These are phyloP conservation scores for Camponotus pennsylvanicus DNA, from an alignment of 1,140 invertebrate genomes.

Conservation along the genomic window DNA sequence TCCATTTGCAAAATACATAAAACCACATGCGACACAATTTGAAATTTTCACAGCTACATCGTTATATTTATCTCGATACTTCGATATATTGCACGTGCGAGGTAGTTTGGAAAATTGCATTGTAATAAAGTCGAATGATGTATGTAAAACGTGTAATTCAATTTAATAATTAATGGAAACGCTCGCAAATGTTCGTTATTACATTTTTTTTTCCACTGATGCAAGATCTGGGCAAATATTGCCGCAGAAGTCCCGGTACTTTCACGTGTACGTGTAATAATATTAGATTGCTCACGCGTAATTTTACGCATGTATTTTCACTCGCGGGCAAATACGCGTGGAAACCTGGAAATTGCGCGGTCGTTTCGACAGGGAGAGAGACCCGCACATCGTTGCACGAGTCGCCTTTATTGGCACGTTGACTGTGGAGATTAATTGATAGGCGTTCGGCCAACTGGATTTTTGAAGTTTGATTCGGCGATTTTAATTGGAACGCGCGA, in stretches of 20 bases:
- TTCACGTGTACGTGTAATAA: not conserved
- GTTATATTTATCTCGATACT: not conserved
- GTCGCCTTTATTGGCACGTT: slow-evolving; percentile 64
- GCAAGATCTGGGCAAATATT: slow-evolving; percentile 38
- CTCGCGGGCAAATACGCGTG: slow-evolving; percentile 7
- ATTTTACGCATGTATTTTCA: slow-evolving; percentile 49
- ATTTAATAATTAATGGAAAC: slow-evolving; percentile 51
- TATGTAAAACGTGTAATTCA: slow-evolving; percentile 21
- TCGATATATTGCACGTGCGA: not conserved
- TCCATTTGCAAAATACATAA: not conserved
- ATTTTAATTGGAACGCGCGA: slow-evolving; percentile 64
- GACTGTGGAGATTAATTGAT: slow-evolving; percentile 64
- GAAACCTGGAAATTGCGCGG: slow-evolving; percentile 56
- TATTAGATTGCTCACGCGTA: not conserved
- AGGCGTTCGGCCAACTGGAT: slow-evolving; percentile 60
- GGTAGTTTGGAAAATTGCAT: slow-evolving; percentile 24
- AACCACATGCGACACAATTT: not conserved
- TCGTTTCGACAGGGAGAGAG: slow-evolving; percentile 30
- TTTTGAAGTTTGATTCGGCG: slow-evolving; percentile 46
- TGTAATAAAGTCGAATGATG: not conserved
- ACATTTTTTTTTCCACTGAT: slow-evolving; percentile 5
- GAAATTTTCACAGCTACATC: slow-evolving; percentile 21
- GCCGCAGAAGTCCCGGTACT: slow-evolving; percentile 5
- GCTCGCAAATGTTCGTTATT: slow-evolving; percentile 17
- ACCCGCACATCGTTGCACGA: slow-evolving; percentile 44